phyloP scores from a whole-genome alignment of 2,797 vertebrate species.

The Hozukius guyotensis region DNA sequence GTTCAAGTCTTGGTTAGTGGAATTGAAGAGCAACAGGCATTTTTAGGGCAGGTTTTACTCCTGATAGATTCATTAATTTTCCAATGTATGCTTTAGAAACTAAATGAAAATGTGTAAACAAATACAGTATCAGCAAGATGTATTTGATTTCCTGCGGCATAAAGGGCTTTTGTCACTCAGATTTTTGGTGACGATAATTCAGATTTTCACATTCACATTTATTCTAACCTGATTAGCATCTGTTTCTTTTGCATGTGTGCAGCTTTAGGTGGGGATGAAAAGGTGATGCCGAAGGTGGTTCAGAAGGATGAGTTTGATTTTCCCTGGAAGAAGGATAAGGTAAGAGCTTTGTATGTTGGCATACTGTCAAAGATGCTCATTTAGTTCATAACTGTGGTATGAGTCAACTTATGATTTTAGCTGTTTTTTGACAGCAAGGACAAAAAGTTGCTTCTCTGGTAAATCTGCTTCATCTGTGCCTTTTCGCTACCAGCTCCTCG shows the following conservation, averaged over 20 bases:
- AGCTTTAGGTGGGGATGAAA: slow-evolving; percentile 22
- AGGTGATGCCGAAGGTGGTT: slow-evolving; percentile 35
- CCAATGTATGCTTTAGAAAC: too few species aligned
- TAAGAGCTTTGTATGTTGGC: not conserved
- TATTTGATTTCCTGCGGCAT: not conserved
- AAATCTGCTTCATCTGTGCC: too few species aligned
- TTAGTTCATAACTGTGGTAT: not conserved
- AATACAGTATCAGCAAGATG: not conserved
- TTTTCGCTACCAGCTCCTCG: too few species aligned
- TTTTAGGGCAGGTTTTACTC: not conserved
- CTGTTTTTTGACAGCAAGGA: not conserved
- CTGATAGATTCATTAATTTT: not conserved
- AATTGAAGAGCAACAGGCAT: not conserved
- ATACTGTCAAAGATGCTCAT: not conserved
- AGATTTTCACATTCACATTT: not conserved
- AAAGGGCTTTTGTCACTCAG: rapidly evolving
- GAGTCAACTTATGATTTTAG: not conserved
- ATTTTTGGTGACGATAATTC: not conserved
- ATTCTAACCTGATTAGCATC: not conserved
- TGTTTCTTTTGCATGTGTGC: not conserved
- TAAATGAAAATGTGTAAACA: not conserved
- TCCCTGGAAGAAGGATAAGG: slow-evolving; percentile 22
- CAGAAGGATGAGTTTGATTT: slow-evolving; percentile 19
- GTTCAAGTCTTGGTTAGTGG: not conserved
- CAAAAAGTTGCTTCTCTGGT: too few species aligned